Base-by-base conservation (phyloP, 2,888 invertebrate genomes). In the Tetranychus truncatus region DNA sequence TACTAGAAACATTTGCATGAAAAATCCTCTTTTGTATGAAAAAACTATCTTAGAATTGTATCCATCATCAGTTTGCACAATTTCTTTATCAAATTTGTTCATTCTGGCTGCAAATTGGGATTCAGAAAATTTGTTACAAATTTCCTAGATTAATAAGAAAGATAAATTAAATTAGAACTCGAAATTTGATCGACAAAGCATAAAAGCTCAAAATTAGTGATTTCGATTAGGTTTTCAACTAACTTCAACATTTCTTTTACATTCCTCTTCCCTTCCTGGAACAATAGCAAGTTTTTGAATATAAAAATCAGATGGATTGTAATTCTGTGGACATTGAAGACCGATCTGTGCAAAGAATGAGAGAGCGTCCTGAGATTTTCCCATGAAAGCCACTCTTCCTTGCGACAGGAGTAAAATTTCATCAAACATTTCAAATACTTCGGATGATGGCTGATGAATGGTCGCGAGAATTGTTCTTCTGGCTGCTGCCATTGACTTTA, bases 171-270 rank as follows among this genome's bases (percentile, higher is more conserved):
- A 55, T 55, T 15, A 55, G 34, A 34, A 34, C 3, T 34, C 34
- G 34, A 34, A 34, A 1, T 34, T 34, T 34, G 34, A 34, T 4
- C 3, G 34, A 34, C 34, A 34, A 34, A 34, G 34, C 4, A 34
- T 34, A 3, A 34, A 3, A 34, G 34, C 34, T 34, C 34, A 34
- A 34, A 34, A 34, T 34, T 55, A 15, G 55, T 55, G 2, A 55
- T 6, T 15, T 55, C 7, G 2, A 15, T 9, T 55, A 15, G 55
- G 55, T 55, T 15, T 15, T 55, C 6, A 55, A 55, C 55, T 55
- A 15, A 55, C 55, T 55, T 15, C 55, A 55, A 92, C 88, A 2
- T 89, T 89, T 76, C 89, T 88, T 71, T 88, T 86, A 72, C 92
- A 93, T 11, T 89, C 87, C 71, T 87, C 87, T 82, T 34, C 34